Evolutionary conservation across 2,888 invertebrate genomes (phyloP).

Genomic region (Xylota segnis): DNA sequence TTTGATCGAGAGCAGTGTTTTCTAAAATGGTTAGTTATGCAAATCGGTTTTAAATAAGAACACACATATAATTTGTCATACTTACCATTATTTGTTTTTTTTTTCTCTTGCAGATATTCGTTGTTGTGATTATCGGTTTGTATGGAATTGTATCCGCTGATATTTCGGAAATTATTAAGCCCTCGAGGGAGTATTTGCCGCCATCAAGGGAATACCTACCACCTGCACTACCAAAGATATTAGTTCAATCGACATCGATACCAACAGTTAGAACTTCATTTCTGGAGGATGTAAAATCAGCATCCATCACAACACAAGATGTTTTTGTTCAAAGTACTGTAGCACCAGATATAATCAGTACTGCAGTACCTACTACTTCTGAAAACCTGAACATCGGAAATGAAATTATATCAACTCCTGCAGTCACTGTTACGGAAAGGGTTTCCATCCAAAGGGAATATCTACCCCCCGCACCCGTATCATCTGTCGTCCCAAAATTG

Average conservation of each 20-base stretch:
- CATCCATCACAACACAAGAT: not conserved
- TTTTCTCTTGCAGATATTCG: slow-evolving; percentile 21
- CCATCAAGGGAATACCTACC: slow-evolving; percentile 10
- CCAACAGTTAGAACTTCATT: not conserved
- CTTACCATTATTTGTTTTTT: not conserved
- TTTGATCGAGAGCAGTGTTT: slow-evolving; percentile 25
- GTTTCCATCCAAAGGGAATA: slow-evolving; percentile 1
- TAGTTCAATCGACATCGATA: too few species aligned
- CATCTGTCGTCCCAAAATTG: not conserved
- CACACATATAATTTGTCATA: not conserved
- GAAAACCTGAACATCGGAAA: not conserved
- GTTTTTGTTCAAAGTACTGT: not conserved
- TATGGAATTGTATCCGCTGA: slow-evolving; percentile 26
- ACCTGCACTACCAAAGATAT: not conserved
- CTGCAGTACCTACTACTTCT: not conserved
- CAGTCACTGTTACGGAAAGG: not conserved
- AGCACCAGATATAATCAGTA: not conserved
- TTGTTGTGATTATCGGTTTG: slow-evolving; percentile 5
- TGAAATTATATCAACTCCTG: not conserved
- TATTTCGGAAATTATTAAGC: slow-evolving; percentile 37
- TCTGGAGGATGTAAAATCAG: not conserved
- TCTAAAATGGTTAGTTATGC: slow-evolving; percentile 36
- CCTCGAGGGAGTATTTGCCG: slow-evolving; percentile 19
- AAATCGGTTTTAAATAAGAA: not conserved
- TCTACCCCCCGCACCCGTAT: not conserved